Evolutionary conservation across 2,797 vertebrate genomes (phyloP).

Genomic region (Sylvilagus floridanus): DNA sequence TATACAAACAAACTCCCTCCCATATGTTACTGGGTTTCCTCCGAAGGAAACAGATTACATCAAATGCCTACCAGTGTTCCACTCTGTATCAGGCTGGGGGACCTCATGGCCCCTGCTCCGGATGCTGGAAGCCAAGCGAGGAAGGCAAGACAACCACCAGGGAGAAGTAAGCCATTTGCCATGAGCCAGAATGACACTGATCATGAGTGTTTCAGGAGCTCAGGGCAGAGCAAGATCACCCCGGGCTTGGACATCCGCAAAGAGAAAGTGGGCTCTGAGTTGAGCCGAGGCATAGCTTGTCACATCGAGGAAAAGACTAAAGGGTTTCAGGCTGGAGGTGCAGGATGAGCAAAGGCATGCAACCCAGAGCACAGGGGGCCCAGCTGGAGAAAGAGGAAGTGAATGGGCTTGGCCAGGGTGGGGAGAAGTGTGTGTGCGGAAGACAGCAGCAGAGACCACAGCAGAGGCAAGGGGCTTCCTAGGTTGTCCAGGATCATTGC

Average conservation of each 20-base stretch:
- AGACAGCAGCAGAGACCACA: background rate
- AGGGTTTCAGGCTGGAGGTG: background rate
- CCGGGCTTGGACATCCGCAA: background rate
- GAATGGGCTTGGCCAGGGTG: background rate
- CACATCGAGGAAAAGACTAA: background rate
- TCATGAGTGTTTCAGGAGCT: background rate
- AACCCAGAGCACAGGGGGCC: rapidly evolving
- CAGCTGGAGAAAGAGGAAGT: background rate
- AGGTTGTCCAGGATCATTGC: background rate
- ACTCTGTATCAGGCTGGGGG: conserved; percentile 15
- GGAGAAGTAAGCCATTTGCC: background rate
- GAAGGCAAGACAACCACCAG: conserved; percentile 34
- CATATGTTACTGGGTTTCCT: conserved; percentile 81
- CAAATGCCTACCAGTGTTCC: conserved; percentile 71
- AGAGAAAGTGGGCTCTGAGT: background rate
- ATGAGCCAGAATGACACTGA: background rate
- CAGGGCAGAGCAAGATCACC: background rate
- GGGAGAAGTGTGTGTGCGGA: background rate
- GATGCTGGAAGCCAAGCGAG: conserved; percentile 40
- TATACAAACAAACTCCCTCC: conserved; percentile 81
- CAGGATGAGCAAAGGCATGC: background rate
- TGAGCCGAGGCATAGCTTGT: background rate
- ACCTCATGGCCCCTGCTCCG: conserved; percentile 46
- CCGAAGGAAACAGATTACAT: conserved; percentile 81
- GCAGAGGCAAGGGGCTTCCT: background rate